phyloP scores from a whole-genome alignment of 1,140 invertebrate species.

The Hestina assimilis region DNA sequence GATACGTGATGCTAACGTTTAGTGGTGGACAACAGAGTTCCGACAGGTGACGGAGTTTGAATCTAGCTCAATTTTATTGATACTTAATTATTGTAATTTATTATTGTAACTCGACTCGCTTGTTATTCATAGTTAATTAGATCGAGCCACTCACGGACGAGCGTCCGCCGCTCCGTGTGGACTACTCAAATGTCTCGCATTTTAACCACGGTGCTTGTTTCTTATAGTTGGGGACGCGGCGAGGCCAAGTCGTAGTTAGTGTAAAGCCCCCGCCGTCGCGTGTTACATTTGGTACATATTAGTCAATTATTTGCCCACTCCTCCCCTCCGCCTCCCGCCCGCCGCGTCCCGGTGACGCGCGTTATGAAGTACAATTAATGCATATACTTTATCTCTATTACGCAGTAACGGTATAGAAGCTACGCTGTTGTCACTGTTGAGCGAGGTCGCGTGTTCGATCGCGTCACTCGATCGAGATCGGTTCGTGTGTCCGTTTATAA shows the following conservation, averaged over 20 bases:
- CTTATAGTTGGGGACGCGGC: conserved; percentile 34
- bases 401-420: conserved; percentile 40
- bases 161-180: conserved; percentile 22
- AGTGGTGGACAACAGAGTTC: conserved; percentile 27
- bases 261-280: conserved; percentile 9
- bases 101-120: conserved; percentile 63
- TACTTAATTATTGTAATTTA: conserved; percentile 65
- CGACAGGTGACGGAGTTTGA: conserved; percentile 47
- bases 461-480: conserved; percentile 26
- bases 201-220: conserved; percentile 57
- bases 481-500: conserved; percentile 36
- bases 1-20: conserved; percentile 23
- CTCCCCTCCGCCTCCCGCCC: conserved; percentile 18
- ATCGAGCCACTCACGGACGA: too few relatives aligned
- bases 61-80: conserved; percentile 76
- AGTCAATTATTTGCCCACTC: conserved; percentile 42
- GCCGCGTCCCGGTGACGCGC: conserved; percentile 40
- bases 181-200: conserved; percentile 57
- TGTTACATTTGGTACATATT: conserved; percentile 22
- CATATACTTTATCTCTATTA: conserved; percentile 53
- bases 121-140: conserved; percentile 54
- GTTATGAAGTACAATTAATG: conserved; percentile 63
- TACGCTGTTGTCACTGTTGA: conserved; percentile 51
- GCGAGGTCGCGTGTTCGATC: conserved; percentile 45
- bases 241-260: conserved; percentile 4